Base-by-base conservation (phyloP, 2,888 invertebrate genomes). In the Caenorhabditis parvicauda region DNA sequence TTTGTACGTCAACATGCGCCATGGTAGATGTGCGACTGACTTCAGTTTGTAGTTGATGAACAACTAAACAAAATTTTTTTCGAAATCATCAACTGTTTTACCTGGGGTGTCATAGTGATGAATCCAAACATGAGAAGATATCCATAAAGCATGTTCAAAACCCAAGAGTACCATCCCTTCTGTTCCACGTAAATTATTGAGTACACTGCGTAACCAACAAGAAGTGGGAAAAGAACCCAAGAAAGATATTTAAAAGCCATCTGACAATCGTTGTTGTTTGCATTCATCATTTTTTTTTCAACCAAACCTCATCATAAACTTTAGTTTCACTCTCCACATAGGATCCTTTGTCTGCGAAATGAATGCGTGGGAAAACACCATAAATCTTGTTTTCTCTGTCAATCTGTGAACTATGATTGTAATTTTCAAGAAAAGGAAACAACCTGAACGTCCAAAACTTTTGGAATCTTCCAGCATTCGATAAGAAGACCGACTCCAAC, bases 51-150 rank as follows among this genome's bases (percentile, higher is more conserved):
- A 98, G 85, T 99, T 99, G 75, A 98, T 99, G 82, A 98, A 98
- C 63, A 99, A 85, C 83, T 77, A 64, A 22, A 67, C 61, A 6
- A 3, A 42, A 21, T n/a, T 19, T 28, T 28, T n/a, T 45, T 45
- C n/a, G 3, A 27, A 29, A 12, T n/a, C 19, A 7, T 27, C 27
- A 39, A 35, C 19, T 14, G 21, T 45, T 27, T 37, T 9, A 69
- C 71, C 65, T 98, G 98, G 5, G 98, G 98, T n/a, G 96, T 98
- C 96, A 98, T 98, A 91, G 96, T 93, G 56, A 99, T 99, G 82
- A 98, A 98, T 61, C 98, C 86, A 83, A 99, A 99, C 1, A 95
- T 98, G 58, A 98, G 86, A 56, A 98, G 86, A 83, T 94, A 99
- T 52, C 98, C 96, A 83, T 98, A 98, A 61, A 96, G 87, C 90